Evolutionary conservation across 2,888 invertebrate genomes (phyloP), one percentile per base, ranked within the genome.

Genomic region (Scaptodrosophila latifasciaeformis): DNA sequence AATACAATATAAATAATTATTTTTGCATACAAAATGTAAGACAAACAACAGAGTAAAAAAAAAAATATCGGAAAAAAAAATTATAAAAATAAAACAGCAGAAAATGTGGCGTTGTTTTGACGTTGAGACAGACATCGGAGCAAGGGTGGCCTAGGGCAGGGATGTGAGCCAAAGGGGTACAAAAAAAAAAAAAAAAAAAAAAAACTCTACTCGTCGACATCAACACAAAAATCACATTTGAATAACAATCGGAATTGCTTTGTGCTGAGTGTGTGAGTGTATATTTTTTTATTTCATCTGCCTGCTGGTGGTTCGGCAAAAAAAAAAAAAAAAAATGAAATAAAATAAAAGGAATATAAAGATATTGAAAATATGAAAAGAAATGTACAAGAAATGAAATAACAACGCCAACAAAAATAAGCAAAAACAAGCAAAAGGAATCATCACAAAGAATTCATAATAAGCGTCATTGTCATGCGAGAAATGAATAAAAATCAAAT

Each of bases 401-500:
- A 10, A 45, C n/a, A 27, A 9, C n/a, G n/a, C n/a, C 45, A 55
- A 52, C 24, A 46, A 12, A 34, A 30, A 55, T 50, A 53, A 54
- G 49, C 58, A 65, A 66, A 68, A 62, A 70, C 65, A 68, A 67
- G 77, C 69, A 65, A 76, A 80, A 78, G n/a, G n/a, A n/a, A n/a
- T n/a, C n/a, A n/a, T 81, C 78, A 75, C 77, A 76, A 78, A 74
- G 76, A 78, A 78, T 78, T 82, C 80, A 82, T 82, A 82, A 82
- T 82, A 82, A 82, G 82, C 82, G 66, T 81, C 82, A 82, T 82
- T 82, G 82, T 82, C 77, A 77, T 75, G 71, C 70, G 70, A 75
- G 77, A 74, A 70, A 77, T 77, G 75, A 76, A 76, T 77, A 70
- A 79, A 70, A 67, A 72, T 65, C 65, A 68, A 68, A 62, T 58